phyloP scores from a whole-genome alignment of 2,888 invertebrate species.

The Sesia bembeciformis region DNA sequence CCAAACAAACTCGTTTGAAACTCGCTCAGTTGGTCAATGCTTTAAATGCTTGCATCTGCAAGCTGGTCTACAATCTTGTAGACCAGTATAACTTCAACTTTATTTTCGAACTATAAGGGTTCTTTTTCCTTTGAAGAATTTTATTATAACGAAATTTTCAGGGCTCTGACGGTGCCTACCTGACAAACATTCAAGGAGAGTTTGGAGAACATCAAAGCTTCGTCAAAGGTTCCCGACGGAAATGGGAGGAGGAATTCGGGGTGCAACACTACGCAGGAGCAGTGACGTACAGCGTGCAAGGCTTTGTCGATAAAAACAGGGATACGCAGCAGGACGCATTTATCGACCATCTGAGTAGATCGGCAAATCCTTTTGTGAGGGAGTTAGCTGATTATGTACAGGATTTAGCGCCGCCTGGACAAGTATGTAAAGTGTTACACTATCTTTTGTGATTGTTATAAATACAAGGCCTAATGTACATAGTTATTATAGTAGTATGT shows the following conservation, averaged over 20 bases:
- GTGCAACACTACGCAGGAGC: slow-evolving; percentile 92
- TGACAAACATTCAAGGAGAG: slow-evolving; percentile 90
- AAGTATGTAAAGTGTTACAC: slow-evolving; percentile 51
- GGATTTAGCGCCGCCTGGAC: slow-evolving; percentile 75
- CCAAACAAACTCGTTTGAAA: no score
- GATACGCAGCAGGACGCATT: slow-evolving; percentile 95
- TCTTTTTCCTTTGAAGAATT: no score
- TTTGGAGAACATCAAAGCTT: slow-evolving; percentile 89
- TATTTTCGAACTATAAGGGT: no score
- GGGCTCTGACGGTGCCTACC: slow-evolving; percentile 91
- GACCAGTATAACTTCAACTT: no score
- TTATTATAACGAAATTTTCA: slow-evolving; percentile 16
- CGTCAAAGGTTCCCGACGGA: slow-evolving; percentile 88
- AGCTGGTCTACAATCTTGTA: no score
- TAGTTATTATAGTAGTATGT: no score
- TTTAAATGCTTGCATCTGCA: no score
- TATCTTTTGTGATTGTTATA: no score
- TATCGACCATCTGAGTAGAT: slow-evolving; percentile 90
- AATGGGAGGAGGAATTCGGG: slow-evolving; percentile 94
- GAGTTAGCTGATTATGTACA: slow-evolving; percentile 77
- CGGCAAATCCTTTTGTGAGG: slow-evolving; percentile 87
- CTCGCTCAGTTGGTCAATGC: no score
- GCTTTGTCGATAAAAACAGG: slow-evolving; percentile 92
- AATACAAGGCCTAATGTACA: no score
- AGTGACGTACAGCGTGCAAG: slow-evolving; percentile 86